These are phyloP conservation scores for Clarias platycephalus DNA, from an alignment of 2,797 vertebrate genomes.

Conservation along the genomic window DNA sequence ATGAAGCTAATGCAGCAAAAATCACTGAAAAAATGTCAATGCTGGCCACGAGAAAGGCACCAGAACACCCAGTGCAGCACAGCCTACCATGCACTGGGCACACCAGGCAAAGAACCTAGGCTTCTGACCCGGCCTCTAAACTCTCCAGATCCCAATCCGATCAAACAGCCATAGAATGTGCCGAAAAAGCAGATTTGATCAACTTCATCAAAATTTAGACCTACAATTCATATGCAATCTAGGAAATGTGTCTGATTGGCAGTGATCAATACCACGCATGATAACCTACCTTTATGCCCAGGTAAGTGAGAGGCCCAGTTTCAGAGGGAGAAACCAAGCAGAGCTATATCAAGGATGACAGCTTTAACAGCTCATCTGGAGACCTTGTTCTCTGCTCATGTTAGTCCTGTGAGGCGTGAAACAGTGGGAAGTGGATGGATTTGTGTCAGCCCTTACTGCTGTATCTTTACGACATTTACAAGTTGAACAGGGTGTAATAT, in stretches of 20 bases:
- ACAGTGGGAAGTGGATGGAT: conserved; percentile 27
- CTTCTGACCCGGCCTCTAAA: too few species aligned
- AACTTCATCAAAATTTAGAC: neutral
- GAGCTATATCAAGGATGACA: conserved; percentile 30
- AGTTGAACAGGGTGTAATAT: conserved; percentile 26
- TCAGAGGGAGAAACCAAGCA: conserved; percentile 1
- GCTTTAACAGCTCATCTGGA: conserved; percentile 16
- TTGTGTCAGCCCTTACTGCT: conserved; percentile 25
- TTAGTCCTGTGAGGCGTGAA: conserved; percentile 34
- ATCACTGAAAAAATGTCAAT: too few species aligned
- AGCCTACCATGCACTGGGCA: too few species aligned
- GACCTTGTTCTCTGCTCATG: conserved; percentile 22
- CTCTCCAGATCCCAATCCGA: too few species aligned
- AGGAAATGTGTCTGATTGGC: neutral
- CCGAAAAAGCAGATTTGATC: too few species aligned
- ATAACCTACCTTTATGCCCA: neutral
- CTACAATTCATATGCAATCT: neutral
- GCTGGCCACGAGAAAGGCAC: too few species aligned
- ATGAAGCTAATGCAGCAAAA: too few species aligned
- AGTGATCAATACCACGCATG: neutral
- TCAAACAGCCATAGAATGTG: too few species aligned
- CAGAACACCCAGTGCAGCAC: too few species aligned
- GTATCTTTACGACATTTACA: conserved; percentile 24
- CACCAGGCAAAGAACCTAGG: too few species aligned
- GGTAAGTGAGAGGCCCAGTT: neutral